These are phyloP conservation scores for Cosmia pyralina DNA, from an alignment of 2,888 invertebrate species.

Conservation along the genomic window DNA sequence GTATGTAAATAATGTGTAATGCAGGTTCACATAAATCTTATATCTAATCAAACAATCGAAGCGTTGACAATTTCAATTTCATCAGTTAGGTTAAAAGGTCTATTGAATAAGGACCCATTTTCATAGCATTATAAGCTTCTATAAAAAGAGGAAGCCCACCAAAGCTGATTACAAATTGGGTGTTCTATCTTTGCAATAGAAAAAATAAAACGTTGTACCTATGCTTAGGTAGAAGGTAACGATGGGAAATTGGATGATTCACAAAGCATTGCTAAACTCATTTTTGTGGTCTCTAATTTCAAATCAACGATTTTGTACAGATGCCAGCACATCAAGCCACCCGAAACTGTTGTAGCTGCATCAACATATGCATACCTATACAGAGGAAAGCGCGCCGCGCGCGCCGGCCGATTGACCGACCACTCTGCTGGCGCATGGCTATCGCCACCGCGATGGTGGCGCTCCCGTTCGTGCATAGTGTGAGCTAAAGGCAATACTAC, in stretches of 20 bases:
- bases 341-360: too few relatives aligned
- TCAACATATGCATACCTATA: too few relatives aligned
- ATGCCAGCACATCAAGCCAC: too few relatives aligned
- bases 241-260: slow-evolving; percentile 17
- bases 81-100: slow-evolving; percentile 25
- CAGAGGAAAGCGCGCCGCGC: too few relatives aligned
- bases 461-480: too few relatives aligned
- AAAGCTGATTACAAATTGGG: slow-evolving; percentile 31
- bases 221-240: not conserved
- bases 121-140: slow-evolving; percentile 5
- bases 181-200: slow-evolving; percentile 15
- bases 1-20: slow-evolving; percentile 54
- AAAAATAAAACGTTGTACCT: slow-evolving; percentile 19
- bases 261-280: slow-evolving; percentile 19
- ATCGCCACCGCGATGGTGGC: too few relatives aligned
- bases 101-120: slow-evolving; percentile 16
- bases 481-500: too few relatives aligned
- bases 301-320: slow-evolving; percentile 27
- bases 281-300: slow-evolving; percentile 27
- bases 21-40: slow-evolving; percentile 34
- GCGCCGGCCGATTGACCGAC: too few relatives aligned
- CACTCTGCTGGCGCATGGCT: too few relatives aligned
- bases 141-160: slow-evolving; percentile 10
- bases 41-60: slow-evolving; percentile 47
- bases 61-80: slow-evolving; percentile 44